Evolutionary conservation across 2,113 vertebrate genomes (phyloP), one percentile per base, ranked within the genome.

Genomic region (Upupa epops): DNA sequence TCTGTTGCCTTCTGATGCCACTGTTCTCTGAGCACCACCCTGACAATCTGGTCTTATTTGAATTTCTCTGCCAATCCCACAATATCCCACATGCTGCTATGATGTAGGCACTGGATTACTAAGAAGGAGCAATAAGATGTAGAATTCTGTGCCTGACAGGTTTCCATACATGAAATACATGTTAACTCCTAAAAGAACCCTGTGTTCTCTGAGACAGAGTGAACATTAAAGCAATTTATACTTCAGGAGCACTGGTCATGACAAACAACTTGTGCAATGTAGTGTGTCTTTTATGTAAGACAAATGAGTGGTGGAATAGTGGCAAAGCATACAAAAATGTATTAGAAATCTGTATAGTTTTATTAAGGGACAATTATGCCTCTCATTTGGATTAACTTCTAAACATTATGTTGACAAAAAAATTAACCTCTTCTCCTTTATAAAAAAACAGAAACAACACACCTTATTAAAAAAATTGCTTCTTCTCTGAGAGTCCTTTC

Each of bases 151-250:
- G 60, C 7, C 51, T 88, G 22, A n/a, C 7, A 34, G 16, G 28
- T 45, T 81, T 49, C 74, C 56, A 8, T 5, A 46, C 0, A 0
- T 11, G 6, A 52, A 56, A 32, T 7, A 65, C 52, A 45, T 0
- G 0, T 3, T 37, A 52, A 29, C 2, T 20, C 3, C 18, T 36
- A 20, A 5, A 64, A 37, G 74, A 89, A 72, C 63, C 31, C 18
- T 14, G 6, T 16, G 19, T 21, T 40, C 37, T 72, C 74, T 34
- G 31, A 7, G 45, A 24, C 0, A 25, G 7, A 13, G 9, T n/a
- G 31, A 36, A 32, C 9, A 37, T 2, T 10, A 9, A 86, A 36
- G 29, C 34, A 36, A 34, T 1, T 11, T 71, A 28, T 25, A 59
- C 13, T 45, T 68, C 16, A 26, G 3, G 3, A 54, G 10, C 13